These are phyloP conservation scores for Vanacampus margaritifer DNA, from an alignment of 2,113 vertebrate genomes.

Conservation along the genomic window DNA sequence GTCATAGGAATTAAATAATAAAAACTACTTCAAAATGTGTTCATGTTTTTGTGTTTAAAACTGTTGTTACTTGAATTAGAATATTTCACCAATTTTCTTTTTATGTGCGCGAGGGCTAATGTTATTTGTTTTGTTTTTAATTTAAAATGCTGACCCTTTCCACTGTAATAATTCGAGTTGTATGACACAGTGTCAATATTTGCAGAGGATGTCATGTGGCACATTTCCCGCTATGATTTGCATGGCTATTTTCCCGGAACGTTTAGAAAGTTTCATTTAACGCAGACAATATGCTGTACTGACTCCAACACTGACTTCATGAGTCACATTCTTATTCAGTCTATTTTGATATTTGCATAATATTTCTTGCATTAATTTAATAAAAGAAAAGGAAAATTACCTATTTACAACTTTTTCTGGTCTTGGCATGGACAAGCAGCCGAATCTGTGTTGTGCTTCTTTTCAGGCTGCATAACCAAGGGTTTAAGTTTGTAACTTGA, in stretches of 20 bases:
- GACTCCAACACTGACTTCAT: neutral
- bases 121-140: constrained; percentile 1
- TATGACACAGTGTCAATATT: constrained; percentile 32
- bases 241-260: neutral
- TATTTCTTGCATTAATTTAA: neutral
- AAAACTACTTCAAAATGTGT: neutral
- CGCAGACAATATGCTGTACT: neutral
- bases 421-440: no score
- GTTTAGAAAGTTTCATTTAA: neutral
- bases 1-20: neutral
- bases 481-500: no score
- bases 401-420: no score
- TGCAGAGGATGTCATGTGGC: neutral
- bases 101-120: neutral
- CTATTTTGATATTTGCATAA: neutral
- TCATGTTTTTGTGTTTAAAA: neutral
- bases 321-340: neutral
- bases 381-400: no score
- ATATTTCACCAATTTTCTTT: neutral
- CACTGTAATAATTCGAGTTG: neutral
- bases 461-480: no score
- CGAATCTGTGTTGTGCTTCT: no score
- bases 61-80: neutral
- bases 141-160: neutral
- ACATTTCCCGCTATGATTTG: neutral